Evolutionary conservation across 2,888 invertebrate species (phyloP), one percentile per base, ranked within the genome.

Genomic region (Ophion slaviceki): DNA sequence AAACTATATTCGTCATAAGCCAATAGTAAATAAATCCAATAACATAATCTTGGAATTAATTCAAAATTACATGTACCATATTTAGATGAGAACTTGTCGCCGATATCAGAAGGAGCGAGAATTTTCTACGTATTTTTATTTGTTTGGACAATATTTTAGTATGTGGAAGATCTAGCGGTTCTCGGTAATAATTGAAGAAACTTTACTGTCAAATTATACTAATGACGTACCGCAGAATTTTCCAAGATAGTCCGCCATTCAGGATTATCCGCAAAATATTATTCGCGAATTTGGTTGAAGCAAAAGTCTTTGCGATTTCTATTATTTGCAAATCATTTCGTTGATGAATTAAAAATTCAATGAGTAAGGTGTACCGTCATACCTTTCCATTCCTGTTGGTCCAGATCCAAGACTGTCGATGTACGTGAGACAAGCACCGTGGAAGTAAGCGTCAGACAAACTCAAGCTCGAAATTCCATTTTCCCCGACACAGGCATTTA

Each of bases 341-440:
- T n/a, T 20, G n/a, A 24, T 20, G n/a, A 61, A 61, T 61, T 20
- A 61, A 11, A n/a, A 68, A 68, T 17, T 1, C 17, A 4, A 32
- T 0, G 68, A 68, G 14, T 45, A 14, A 20, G 3, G 45, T 71
- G 32, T 71, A 17, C 10, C 40, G 14, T 93, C 71, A 95, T 94
- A 94, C 91, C 96, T 96, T 90, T 97, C 97, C 86, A 96, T 95
- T 0, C 97, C 96, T 0, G 97, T 96, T 86, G 96, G 92, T n/a
- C 98, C 97, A 75, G 97, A 97, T 67, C 99, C 99, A 74, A 99
- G 96, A 88, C 98, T 97, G 93, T 99, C 99, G 59, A 99, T 94
- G 91, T 99, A 98, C 0, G 98, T 97, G 88, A 99, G 96, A 92
- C 96, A 97, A 66, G 98, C 98, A 1, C 99, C 99, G 91, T 99